A percentile compares a stretch with the other conserved stretches of the same genome.
Evolutionary conservation across 2,797 vertebrate genomes (phyloP).

Genomic region (Acomys russatus): DNA sequence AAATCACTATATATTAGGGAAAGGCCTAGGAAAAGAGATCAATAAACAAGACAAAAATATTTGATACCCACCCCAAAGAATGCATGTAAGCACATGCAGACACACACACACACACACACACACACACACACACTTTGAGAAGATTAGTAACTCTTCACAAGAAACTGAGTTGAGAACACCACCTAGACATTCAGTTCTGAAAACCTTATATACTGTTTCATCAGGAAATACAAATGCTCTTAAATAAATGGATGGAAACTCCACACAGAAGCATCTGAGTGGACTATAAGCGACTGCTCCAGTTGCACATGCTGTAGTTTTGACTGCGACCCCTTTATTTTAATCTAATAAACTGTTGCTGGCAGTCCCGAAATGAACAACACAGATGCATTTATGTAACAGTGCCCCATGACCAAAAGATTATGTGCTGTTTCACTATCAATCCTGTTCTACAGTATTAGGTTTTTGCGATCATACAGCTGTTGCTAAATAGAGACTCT

Average conservation of each 20-base stretch:
- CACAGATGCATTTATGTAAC: slow-evolving; percentile 72
- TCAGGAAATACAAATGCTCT: background rate
- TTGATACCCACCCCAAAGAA: background rate
- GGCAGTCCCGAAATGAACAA: slow-evolving; percentile 70
- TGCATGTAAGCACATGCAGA: background rate
- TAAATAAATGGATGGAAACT: background rate
- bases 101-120: background rate
- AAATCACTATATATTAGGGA: background rate
- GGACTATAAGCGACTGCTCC: background rate
- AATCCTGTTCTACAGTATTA: slow-evolving; percentile 71
- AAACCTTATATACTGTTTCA: background rate
- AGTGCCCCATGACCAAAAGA: slow-evolving; percentile 64
- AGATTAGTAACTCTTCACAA: background rate
- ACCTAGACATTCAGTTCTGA: background rate
- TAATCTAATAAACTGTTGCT: slow-evolving; percentile 73
- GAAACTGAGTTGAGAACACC: background rate
- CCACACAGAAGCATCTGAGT: background rate
- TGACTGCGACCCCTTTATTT: slow-evolving; percentile 62
- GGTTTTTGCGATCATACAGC: slow-evolving; percentile 64
- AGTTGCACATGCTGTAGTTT: background rate
- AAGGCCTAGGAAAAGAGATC: background rate
- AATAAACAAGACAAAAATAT: background rate
- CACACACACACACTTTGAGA: background rate
- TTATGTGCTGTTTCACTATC: slow-evolving; percentile 65
- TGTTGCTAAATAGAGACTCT: slow-evolving; percentile 75